These are phyloP conservation scores for Nyctibius bracteatus DNA, from an alignment of 2,113 vertebrate genomes.

Conservation along the genomic window DNA sequence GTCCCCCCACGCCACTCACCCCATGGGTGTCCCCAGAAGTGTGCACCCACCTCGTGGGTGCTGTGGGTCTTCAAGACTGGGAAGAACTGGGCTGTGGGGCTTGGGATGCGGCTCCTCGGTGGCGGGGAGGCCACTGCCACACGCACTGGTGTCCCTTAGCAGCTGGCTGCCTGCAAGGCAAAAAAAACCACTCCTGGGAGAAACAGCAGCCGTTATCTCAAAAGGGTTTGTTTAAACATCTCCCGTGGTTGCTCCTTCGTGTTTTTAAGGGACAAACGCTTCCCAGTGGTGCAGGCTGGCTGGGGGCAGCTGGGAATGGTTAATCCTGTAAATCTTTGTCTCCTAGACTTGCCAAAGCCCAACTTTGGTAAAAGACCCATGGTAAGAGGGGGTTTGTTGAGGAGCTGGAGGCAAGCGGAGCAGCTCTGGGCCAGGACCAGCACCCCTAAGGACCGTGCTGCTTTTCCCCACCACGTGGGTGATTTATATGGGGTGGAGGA, in stretches of 20 bases:
- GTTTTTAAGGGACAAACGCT: not conserved
- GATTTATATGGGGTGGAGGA: not conserved
- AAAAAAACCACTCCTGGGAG: not conserved
- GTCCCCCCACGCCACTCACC: fast-evolving
- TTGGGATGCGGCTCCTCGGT: not conserved
- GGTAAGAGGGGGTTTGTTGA: not conserved
- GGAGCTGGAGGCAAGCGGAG: not conserved
- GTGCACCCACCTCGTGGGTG: not conserved
- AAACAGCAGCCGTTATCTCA: not conserved
- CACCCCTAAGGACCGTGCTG: not conserved
- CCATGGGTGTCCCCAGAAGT: not conserved
- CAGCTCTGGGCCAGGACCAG: not conserved
- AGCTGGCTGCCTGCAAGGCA: not conserved
- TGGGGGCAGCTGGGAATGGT: not conserved
- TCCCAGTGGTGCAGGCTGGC: not conserved
- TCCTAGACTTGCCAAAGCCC: not conserved
- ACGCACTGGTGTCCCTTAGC: too few relatives aligned
- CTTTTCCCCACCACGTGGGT: not conserved
- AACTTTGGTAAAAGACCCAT: not conserved
- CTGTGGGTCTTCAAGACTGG: not conserved
- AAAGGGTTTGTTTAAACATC: not conserved
- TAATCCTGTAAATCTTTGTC: not conserved
- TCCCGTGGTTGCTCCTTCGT: not conserved
- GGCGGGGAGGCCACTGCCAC: not conserved
- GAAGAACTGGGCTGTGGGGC: not conserved